Evolutionary conservation across 1,140 invertebrate genomes (phyloP), one percentile per base, ranked within the genome.

Genomic region (Neodiprion pinetum): DNA sequence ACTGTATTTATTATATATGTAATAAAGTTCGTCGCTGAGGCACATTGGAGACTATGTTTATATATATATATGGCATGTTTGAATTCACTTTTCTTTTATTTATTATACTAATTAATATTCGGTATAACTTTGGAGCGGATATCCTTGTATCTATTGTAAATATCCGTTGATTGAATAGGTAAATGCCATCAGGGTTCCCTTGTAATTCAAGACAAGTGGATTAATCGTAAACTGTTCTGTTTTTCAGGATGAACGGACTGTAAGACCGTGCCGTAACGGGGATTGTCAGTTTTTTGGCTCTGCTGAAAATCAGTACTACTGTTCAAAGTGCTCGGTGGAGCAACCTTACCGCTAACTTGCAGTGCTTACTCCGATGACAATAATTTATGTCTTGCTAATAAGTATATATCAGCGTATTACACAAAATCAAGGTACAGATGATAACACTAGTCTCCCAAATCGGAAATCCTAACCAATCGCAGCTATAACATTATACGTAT

Each of bases 251-350:
- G 53, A 61, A 9, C 3, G 53, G 50, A 66, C 67, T 28, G 81
- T 80, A n/a, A 81, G 77, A 72, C 79, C 80, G 75, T 89, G 87
- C 78, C 86, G 84, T 12, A 88, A 75, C 71, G 84, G 84, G 78
- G 70, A 87, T 66, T 89, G 88, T 79, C 82, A 83, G 72, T 89
- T 84, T 80, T 89, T 84, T 74, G 88, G 88, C 71, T 84, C 85
- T 9, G 80, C 82, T 28, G 84, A 88, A 79, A 84, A 87, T 76
- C 76, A 86, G 73, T 86, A 83, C 73, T 89, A 87, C 61, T 89
- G 88, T 81, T 89, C 88, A 12, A 81, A 88, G 71, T 89, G 88
- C 75, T 88, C 84, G 85, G 82, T 85, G 40, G 84, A 85, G 78
- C 81, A 78, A 75, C 82, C 80, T 75, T 83, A 84, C 74, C 83